Percentiles rank a stretch among this genome's conserved stretches.
These are phyloP conservation scores for Planococcus citri DNA, from an alignment of 1,140 invertebrate species.

Conservation along the genomic window DNA sequence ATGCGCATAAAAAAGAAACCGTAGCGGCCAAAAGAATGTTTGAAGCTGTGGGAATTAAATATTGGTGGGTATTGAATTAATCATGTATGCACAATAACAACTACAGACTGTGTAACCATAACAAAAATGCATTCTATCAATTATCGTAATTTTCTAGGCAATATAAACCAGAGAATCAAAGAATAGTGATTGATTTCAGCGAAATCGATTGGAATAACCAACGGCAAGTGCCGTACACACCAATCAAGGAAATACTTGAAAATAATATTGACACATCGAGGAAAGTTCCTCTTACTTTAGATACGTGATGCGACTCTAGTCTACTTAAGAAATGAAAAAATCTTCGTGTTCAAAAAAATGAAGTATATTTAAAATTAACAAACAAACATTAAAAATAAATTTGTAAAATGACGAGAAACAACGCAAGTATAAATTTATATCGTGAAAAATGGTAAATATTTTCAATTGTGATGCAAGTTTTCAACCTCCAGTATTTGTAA, in stretches of 20 bases:
- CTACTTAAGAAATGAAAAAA: background rate
- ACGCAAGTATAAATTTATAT: background rate
- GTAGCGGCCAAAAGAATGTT: conserved; percentile 70
- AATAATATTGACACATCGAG: background rate
- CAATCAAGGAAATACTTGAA: background rate
- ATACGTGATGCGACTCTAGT: background rate
- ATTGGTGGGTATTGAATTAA: conserved; percentile 37
- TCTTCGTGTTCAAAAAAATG: background rate
- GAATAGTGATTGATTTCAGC: conserved; percentile 56
- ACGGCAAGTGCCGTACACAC: background rate
- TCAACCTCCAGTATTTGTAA: background rate
- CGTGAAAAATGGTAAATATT: background rate
- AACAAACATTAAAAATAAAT: background rate
- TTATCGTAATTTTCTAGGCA: conserved; percentile 50
- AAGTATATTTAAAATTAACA: background rate
- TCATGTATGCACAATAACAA: background rate
- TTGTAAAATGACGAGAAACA: background rate
- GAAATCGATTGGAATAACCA: conserved; percentile 41
- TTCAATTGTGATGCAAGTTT: background rate
- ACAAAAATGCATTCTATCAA: conserved; percentile 27
- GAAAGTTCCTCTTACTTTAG: background rate
- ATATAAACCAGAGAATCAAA: conserved; percentile 44
- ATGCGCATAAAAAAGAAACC: conserved; percentile 49
- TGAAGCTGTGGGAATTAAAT: conserved; percentile 52
- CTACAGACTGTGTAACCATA: too few relatives aligned